Evolutionary conservation across 2,888 invertebrate species (phyloP), one percentile per base, ranked within the genome.

Genomic region (Seladonia tumulorum): DNA sequence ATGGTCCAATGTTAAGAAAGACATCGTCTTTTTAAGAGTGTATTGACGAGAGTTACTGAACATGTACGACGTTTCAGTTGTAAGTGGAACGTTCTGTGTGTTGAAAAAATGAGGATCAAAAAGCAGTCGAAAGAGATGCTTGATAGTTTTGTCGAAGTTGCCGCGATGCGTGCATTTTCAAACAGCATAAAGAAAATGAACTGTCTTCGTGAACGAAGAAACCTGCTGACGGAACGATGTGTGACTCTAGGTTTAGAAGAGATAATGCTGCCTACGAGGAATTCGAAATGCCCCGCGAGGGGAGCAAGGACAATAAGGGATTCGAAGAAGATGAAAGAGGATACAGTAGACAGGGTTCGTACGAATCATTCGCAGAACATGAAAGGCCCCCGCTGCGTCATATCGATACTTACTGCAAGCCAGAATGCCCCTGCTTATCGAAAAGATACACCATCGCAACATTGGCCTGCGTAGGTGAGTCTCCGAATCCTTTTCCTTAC

Each of bases 361-460:
- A 95, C 53, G 97, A 97, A 92, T 97, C 98, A 79, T 96, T 98
- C 92, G 98, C 98, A 78, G 98, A 98, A 93, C 97, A 97, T 79
- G 98, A 98, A 93, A 96, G 98, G 89, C 98, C 98, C 75, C 98
- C 98, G 35, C 96, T 98, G 87, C 96, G 98, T 88, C 97, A 97
- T 93, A 97, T 98, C 95, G 98, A 98, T 95, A 97, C 98, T 95
- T 98, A 98, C 95, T 96, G 98, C 92, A 97, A 96, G 92, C 98
- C 98, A 49, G 98, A 98, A 95, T 97, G 97, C 93, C 98, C 98
- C 0, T 98, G 98, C 94, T 95, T 99, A 92, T 97, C 96, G 90
- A 98, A 98, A 93, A 97, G 99, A 89, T 98, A 97, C 95, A 98
- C 98, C 22, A 97, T 98, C 87, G 98, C 98, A 79, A 95, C 98